phyloP scores from a whole-genome alignment of 2,113 vertebrate species.

The Xiphophorus maculatus region DNA sequence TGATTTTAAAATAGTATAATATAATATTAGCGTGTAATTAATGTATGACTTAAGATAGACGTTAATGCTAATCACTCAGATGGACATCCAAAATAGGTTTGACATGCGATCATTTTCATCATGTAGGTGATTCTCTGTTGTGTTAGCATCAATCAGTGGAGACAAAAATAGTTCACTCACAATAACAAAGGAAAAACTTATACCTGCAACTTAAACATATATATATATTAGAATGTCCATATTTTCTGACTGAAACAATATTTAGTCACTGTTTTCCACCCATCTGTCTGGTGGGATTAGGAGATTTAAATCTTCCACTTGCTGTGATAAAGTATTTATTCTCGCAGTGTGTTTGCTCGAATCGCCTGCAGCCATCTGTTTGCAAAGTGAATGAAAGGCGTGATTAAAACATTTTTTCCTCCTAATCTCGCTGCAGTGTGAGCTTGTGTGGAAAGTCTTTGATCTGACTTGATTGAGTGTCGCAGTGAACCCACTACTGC shows the following conservation, averaged over 20 bases:
- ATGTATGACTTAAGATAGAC: too few species aligned
- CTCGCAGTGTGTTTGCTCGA: background rate
- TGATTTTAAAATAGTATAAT: too few species aligned
- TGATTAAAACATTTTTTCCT: background rate
- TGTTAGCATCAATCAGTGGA: background rate
- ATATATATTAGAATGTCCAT: too few species aligned
- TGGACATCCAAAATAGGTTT: too few species aligned
- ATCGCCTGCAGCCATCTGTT: background rate
- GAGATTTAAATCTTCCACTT: background rate
- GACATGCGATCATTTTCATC: background rate
- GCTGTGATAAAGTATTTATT: background rate
- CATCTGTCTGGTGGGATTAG: background rate
- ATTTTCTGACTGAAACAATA: background rate
- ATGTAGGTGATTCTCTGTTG: background rate
- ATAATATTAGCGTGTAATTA: too few species aligned
- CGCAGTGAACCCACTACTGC: background rate
- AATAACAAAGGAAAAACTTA: too few species aligned
- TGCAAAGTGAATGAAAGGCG: background rate
- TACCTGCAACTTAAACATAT: too few species aligned
- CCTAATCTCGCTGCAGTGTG: background rate
- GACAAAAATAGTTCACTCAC: background rate
- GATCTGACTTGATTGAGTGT: background rate
- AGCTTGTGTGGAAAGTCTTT: background rate
- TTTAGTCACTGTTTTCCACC: background rate
- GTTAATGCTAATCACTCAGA: too few species aligned